Evolutionary conservation across 2,888 invertebrate genomes (phyloP), one percentile per base, ranked within the genome.

Genomic region (Euphydryas editha): DNA sequence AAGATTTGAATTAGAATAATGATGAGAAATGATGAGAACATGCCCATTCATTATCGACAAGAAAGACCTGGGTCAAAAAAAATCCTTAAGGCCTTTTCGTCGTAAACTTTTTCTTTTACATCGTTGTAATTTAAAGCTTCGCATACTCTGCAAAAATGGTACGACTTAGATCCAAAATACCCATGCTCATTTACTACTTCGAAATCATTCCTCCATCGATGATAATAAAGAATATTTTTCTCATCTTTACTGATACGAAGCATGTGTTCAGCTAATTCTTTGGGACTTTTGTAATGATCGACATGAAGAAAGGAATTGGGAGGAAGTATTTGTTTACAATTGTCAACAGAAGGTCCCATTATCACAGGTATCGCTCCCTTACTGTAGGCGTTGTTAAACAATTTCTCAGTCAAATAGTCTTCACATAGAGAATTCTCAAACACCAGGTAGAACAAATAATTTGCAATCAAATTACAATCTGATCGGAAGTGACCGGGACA

Each of bases 361-460:
- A 96, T 94, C 3, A 96, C 83, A 0, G 96, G 96, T 37, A 95
- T 93, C 0, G 95, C 89, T 17, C 93, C 92, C 80, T 95, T 95
- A 1, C 84, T 76, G 73, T 94, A 95, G 0, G 94, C 95, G 73
- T 95, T 93, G 90, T 95, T 94, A 84, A 94, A 96, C 0, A 94
- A 78, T 79, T 96, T 96, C 77, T 96, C 96, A 0, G 95, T 96
- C 55, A 96, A 82, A 75, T 96, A 96, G 77, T 96, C 94, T 7
- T 88, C 87, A 76, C 96, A 96, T 73, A 94, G 93, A 0, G 95
- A 94, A 77, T 96, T 96, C 81, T 96, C 96, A 71, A 96, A 94
- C 0, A 95, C 94, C 49, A 96, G 81, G 75, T 96, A 95, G 80
- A 96, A 96, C 73, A 95, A 88, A 80, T 96, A 96, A 10, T 90